Conservation (phyloP, 1,140 invertebrate species). For the Camponotus pennsylvanicus region DNA sequence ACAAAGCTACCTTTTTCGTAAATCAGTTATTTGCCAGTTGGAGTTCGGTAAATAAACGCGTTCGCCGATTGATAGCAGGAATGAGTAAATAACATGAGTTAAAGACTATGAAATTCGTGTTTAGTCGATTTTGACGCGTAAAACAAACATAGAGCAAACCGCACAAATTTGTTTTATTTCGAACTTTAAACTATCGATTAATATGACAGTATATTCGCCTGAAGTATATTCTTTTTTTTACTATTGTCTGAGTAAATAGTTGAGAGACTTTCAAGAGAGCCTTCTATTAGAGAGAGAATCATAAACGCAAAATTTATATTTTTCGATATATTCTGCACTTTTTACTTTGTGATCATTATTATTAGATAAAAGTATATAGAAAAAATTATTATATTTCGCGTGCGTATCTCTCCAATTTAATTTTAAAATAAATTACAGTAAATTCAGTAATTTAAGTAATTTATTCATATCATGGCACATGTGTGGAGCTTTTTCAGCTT, state of each 20-base stretch:
- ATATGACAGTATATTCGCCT: not conserved
- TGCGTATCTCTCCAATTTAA: not conserved
- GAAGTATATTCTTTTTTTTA: not conserved
- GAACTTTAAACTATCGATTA: constrained; percentile 44
- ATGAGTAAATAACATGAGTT: constrained; percentile 41
- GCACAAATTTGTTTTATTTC: constrained; percentile 6
- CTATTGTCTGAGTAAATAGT: constrained; percentile 28
- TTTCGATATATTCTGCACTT: not conserved
- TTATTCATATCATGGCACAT: not conserved
- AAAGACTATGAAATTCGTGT: constrained; percentile 19
- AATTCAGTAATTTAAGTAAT: not conserved
- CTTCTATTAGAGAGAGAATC: not conserved
- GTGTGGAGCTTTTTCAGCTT: not conserved
- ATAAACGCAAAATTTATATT: not conserved
- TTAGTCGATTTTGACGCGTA: constrained; percentile 30
- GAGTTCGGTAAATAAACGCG: constrained; percentile 35
- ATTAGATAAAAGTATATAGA: not conserved
- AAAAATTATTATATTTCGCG: constrained; percentile 11
- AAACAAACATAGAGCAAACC: not conserved
- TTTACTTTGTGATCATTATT: not conserved
- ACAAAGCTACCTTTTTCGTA: constrained; percentile 25
- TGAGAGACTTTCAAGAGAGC: not conserved
- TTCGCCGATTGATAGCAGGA: constrained; percentile 22
- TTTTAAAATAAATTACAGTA: constrained; percentile 6
- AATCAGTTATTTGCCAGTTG: constrained; percentile 54